Conservation (phyloP, 1,140 invertebrate species). For the Pseudomyrmex pallidus region DNA sequence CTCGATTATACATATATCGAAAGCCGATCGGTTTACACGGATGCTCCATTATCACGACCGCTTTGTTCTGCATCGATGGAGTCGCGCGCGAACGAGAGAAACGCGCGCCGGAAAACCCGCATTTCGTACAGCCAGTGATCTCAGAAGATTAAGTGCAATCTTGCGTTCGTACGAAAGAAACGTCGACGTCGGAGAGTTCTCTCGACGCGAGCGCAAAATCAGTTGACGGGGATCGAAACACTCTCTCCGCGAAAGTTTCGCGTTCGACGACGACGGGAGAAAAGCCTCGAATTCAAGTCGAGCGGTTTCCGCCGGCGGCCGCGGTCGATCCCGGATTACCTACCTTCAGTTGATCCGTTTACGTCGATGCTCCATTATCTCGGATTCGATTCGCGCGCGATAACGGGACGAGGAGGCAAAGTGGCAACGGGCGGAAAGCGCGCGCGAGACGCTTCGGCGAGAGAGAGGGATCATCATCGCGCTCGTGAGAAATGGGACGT, state of each 20-base stretch:
- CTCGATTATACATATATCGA: slow-evolving; percentile 48
- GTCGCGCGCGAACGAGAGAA: background rate
- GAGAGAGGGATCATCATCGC: background rate
- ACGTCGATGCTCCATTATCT: slow-evolving; percentile 64
- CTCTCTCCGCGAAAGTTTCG: background rate
- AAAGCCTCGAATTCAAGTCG: slow-evolving; percentile 52
- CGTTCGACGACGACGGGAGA: background rate
- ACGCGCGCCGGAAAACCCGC: background rate
- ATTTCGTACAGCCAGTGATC: slow-evolving; percentile 14
- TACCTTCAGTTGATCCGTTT: slow-evolving; percentile 53
- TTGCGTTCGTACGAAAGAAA: slow-evolving; percentile 39
- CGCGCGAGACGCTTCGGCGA: background rate
- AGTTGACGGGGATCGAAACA: background rate
- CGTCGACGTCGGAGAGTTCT: slow-evolving; percentile 16
- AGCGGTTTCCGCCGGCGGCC: slow-evolving; percentile 21
- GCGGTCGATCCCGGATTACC: slow-evolving; percentile 61
- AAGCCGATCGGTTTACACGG: slow-evolving; percentile 61
- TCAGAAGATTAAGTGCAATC: slow-evolving; percentile 51
- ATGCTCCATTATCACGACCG: slow-evolving; percentile 56
- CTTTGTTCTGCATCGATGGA: slow-evolving; percentile 37
- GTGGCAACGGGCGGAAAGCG: slow-evolving; percentile 8
- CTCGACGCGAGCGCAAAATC: slow-evolving; percentile 25
- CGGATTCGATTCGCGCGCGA: slow-evolving; percentile 53
- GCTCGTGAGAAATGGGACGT: slow-evolving; percentile 37
- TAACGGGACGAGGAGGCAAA: slow-evolving; percentile 53